phyloP scores from a whole-genome alignment of 1,140 invertebrate species.

The Pteromalus puparum region DNA sequence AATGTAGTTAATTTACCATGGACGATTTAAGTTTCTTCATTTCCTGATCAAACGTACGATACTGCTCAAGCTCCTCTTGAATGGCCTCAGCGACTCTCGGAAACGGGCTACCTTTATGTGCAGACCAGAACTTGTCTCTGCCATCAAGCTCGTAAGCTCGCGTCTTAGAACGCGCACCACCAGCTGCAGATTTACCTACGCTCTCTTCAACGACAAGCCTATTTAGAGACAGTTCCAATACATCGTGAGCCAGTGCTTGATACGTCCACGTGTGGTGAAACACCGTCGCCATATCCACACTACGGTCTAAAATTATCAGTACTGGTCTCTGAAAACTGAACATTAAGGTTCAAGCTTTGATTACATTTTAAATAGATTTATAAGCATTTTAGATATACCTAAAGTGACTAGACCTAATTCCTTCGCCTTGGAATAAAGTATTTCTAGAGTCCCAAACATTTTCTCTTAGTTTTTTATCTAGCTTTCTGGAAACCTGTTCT shows the following conservation, averaged over 20 bases:
- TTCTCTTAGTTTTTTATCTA: constrained; percentile 97
- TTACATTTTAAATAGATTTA: constrained; percentile 15
- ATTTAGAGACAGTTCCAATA: constrained; percentile 94
- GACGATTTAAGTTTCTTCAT: constrained; percentile 95
- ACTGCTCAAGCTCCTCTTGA: constrained; percentile 97
- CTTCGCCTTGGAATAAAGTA: constrained; percentile 94
- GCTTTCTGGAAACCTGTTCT: constrained; percentile 97
- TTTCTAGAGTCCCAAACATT: constrained; percentile 98
- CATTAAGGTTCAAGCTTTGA: neutral
- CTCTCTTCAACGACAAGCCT: constrained; percentile 88
- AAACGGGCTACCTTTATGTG: constrained; percentile 97
- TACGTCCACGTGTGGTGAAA: constrained; percentile 99
- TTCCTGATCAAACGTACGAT: constrained; percentile 95
- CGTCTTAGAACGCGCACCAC: constrained; percentile 83
- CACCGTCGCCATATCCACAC: constrained; percentile 97
- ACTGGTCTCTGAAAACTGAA: constrained; percentile 94
- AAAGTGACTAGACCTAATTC: constrained; percentile 83
- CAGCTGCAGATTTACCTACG: constrained; percentile 74
- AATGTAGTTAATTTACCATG: constrained; percentile 79
- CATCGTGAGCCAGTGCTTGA: constrained; percentile 97
- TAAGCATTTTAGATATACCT: constrained; percentile 64
- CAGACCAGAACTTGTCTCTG: constrained; percentile 93
- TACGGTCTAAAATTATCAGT: constrained; percentile 94
- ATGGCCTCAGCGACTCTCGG: constrained; percentile 98
- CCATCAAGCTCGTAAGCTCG: constrained; percentile 94